Evolutionary conservation across 92 coral and sea anemone genomes (phyloP), one percentile per base, ranked within the genome.

Genomic region (Pocillopora meandrina): DNA sequence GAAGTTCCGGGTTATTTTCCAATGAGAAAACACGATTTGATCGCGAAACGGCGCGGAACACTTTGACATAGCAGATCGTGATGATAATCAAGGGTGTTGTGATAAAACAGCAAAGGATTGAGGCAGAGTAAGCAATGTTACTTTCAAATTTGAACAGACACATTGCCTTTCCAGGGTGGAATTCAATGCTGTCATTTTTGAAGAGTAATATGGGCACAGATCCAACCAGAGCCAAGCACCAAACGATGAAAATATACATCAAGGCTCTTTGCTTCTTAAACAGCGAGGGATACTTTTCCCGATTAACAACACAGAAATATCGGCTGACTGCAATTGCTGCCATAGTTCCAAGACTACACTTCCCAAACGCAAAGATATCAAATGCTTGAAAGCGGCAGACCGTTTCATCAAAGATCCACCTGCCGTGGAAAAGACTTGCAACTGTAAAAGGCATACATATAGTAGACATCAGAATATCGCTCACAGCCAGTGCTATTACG

Each of bases 381-480:
- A 74, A 58, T 2, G 86, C 89, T 26, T 79, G 79, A 33, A 89
- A 86, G 19, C 83, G 87, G 56, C 95, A 92, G 66, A 86, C 83
- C 0, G 61, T 23, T 9, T 78, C 57, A n/a, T 82, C 85, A 71
- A 85, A 76, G 3, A 49, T 31, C 83, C 91, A 89, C 23, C n/a
- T 72, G 16, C 95, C 92, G 12, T 77, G 75, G n/a, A 42, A 42
- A 42, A 42, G 4, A 42, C 52, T 89, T 47, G 47, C 89, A 23
- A 89, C 71, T 4, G 92, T 55, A 19, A 84, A 80, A 2, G 89
- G 92, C 91, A 84, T 89, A 31, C 82, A 42, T 16, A 75, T 70
- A 47, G 87, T 62, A 5, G 90, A 89, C 92, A 86, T 92, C 11
- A 88, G 76, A 42, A 92, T 92, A 21, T 92, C 92, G 34, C 89